Evolutionary conservation across 1,140 invertebrate species (phyloP).

Genomic region (Drosophila asahinai): DNA sequence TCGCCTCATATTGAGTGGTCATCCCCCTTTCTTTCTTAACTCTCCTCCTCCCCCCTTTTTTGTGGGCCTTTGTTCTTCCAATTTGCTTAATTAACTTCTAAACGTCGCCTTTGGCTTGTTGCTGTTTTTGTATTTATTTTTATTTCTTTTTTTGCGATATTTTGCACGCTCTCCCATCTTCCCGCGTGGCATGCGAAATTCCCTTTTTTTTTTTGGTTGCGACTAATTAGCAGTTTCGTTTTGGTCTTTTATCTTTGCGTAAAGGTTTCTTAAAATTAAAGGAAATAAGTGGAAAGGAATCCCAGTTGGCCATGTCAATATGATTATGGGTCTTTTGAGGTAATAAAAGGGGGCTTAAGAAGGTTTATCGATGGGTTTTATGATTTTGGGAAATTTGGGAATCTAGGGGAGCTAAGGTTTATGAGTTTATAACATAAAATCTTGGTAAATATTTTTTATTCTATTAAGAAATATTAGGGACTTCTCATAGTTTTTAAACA

Average conservation of each 20-base stretch:
- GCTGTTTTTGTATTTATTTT: slow-evolving; percentile 22
- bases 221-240: slow-evolving; percentile 72
- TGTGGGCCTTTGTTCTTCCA: slow-evolving; percentile 61
- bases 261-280: slow-evolving; percentile 12
- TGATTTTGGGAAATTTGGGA: too few species aligned
- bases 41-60: background rate
- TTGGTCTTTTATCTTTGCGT: slow-evolving; percentile 31
- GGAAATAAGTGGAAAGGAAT: slow-evolving; percentile 8
- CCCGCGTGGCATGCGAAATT: slow-evolving; percentile 55
- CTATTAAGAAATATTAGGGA: background rate
- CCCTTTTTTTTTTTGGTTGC: slow-evolving; percentile 31
- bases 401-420: background rate
- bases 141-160: slow-evolving; percentile 16
- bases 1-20: slow-evolving; percentile 46
- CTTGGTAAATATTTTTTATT: background rate
- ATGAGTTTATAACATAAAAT: background rate
- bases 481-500: too few species aligned
- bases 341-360: background rate
- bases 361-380: background rate
- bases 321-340: background rate
- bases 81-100: slow-evolving; percentile 82
- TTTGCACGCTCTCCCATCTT: slow-evolving; percentile 13
- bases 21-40: slow-evolving; percentile 13
- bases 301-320: slow-evolving; percentile 14
- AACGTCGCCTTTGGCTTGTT: slow-evolving; percentile 74